Conservation (phyloP, 2,888 invertebrate species). For the Lapara coniferarum region DNA sequence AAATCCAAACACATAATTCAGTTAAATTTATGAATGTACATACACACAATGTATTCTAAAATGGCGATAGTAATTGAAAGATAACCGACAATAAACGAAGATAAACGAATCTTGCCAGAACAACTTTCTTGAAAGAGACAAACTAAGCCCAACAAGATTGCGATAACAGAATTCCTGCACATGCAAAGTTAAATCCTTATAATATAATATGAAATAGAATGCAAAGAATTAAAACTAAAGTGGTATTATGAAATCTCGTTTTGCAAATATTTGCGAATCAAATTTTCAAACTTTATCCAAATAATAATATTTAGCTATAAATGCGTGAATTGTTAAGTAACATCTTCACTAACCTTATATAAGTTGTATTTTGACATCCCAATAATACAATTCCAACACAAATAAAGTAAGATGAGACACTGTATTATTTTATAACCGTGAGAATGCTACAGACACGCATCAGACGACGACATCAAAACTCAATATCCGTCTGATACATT, state of each 20-base stretch:
- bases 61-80: background rate
- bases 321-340: too few species aligned
- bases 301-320: too few species aligned
- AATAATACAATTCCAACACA: slow-evolving; percentile 33
- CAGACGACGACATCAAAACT: slow-evolving; percentile 73
- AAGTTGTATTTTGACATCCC: background rate
- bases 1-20: too few species aligned
- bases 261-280: too few species aligned
- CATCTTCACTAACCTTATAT: too few species aligned
- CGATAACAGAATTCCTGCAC: background rate
- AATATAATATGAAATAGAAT: too few species aligned
- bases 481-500: slow-evolving; percentile 73
- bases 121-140: slow-evolving; percentile 10
- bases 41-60: background rate
- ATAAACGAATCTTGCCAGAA: background rate
- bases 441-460: slow-evolving; percentile 66
- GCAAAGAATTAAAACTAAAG: too few species aligned
- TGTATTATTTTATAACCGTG: slow-evolving; percentile 71
- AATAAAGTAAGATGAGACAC: slow-evolving; percentile 31
- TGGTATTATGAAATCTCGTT: too few species aligned
- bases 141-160: background rate
- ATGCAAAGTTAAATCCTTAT: background rate
- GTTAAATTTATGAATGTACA: background rate
- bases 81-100: background rate
- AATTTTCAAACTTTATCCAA: too few species aligned